Evolutionary conservation across 1,140 invertebrate species (phyloP).

Genomic region (Chymomyza costata): DNA sequence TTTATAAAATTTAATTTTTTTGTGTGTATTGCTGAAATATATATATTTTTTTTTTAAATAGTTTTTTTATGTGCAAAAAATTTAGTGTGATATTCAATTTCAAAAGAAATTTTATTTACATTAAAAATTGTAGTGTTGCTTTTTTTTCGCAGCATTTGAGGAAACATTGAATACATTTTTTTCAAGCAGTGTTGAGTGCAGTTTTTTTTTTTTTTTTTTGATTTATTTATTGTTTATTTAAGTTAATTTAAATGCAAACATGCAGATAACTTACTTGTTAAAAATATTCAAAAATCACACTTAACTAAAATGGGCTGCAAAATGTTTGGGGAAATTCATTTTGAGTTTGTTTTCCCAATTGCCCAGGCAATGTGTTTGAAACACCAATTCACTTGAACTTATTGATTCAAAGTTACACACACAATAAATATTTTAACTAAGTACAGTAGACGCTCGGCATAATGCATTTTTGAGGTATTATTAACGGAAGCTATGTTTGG

Average conservation of each 20-base stretch:
- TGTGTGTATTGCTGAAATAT: not conserved
- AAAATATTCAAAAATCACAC: not conserved
- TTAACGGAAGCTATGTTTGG: too few species aligned
- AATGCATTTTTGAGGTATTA: too few species aligned
- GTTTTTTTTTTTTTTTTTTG: slow-evolving; percentile 14
- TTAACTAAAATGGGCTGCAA: too few species aligned
- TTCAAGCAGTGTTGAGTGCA: slow-evolving; percentile 19
- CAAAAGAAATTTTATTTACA: slow-evolving; percentile 37
- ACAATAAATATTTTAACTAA: too few species aligned
- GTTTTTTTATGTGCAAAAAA: slow-evolving; percentile 27
- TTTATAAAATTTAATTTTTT: slow-evolving; percentile 18
- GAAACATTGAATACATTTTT: slow-evolving; percentile 2
- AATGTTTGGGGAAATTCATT: too few species aligned
- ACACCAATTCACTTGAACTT: too few species aligned
- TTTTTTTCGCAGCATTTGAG: slow-evolving; percentile 7
- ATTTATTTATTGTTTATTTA: slow-evolving; percentile 1
- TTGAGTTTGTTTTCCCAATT: too few species aligned
- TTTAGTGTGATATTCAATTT: slow-evolving; percentile 28
- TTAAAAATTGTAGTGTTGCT: slow-evolving; percentile 41
- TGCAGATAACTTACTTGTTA: slow-evolving; percentile 14
- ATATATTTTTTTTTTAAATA: not conserved
- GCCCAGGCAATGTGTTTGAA: too few species aligned
- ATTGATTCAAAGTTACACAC: too few species aligned
- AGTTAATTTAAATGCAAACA: slow-evolving; percentile 28
- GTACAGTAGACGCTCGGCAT: too few species aligned